phyloP scores from a whole-genome alignment of 1,140 invertebrate genomes.

The Mercenaria mercenaria region DNA sequence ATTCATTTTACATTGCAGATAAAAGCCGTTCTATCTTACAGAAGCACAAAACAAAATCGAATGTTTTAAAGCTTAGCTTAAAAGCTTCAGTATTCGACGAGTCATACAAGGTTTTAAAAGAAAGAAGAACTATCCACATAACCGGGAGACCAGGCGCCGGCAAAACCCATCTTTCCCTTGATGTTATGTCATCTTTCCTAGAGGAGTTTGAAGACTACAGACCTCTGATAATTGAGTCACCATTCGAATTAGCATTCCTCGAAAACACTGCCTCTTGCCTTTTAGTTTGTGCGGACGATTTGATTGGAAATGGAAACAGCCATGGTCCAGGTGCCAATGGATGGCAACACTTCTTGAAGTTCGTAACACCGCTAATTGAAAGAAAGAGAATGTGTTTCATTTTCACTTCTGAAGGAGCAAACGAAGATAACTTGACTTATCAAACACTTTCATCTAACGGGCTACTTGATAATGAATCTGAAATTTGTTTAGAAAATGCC shows the following conservation, averaged over 20 bases:
- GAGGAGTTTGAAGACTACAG: neutral
- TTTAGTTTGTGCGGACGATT: conserved; percentile 5
- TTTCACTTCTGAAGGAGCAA: neutral
- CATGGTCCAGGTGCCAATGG: neutral
- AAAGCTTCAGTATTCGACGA: too few relatives aligned
- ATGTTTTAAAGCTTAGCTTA: neutral
- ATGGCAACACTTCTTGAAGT: neutral
- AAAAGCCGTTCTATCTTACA: neutral
- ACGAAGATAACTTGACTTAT: neutral
- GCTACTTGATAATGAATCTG: neutral
- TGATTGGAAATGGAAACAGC: neutral
- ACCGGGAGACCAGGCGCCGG: neutral
- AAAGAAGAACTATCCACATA: neutral
- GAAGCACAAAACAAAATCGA: neutral
- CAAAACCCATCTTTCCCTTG: conserved; percentile 6
- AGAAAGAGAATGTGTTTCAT: neutral
- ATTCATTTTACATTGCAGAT: neutral
- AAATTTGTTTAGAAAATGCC: neutral
- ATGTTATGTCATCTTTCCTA: neutral
- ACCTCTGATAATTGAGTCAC: conserved; percentile 12
- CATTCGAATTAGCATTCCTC: neutral
- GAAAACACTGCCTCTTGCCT: neutral
- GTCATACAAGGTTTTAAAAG: neutral
- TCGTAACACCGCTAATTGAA: neutral
- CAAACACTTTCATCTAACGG: neutral